These are phyloP conservation scores for Agrotis exclamationis DNA, from an alignment of 2,888 invertebrate species.

Conservation along the genomic window DNA sequence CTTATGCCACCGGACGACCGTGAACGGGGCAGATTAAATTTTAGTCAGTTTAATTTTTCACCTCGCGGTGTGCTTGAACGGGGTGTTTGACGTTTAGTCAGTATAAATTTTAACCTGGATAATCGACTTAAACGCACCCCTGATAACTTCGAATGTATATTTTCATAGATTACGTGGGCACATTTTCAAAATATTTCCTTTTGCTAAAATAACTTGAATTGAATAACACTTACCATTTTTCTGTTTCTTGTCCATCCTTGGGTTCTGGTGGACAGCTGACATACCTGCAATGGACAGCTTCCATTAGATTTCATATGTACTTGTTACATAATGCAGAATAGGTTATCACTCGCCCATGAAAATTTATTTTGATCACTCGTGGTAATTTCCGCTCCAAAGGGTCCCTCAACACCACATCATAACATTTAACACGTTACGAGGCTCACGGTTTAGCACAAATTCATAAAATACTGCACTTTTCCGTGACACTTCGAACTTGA, in stretches of 20 bases:
- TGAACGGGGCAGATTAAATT: too few species aligned
- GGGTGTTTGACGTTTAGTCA: too few species aligned
- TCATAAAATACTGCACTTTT: constrained; percentile 79
- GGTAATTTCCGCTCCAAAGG: constrained; percentile 45
- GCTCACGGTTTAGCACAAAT: constrained; percentile 69
- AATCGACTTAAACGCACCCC: too few species aligned
- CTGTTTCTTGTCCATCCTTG: constrained; percentile 95
- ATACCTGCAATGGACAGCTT: constrained; percentile 92
- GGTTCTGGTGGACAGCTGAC: constrained; percentile 94
- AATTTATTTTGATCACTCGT: constrained; percentile 68
- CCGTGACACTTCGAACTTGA: constrained; percentile 72
- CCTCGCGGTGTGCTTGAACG: too few species aligned
- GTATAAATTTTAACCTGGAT: too few species aligned
- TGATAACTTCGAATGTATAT: neutral
- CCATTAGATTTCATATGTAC: constrained; percentile 85
- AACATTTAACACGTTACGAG: constrained; percentile 65
- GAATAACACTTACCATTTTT: constrained; percentile 93
- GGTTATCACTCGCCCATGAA: constrained; percentile 85
- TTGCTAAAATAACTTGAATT: constrained; percentile 3
- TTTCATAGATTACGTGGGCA: constrained; percentile 22
- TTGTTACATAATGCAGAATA: constrained; percentile 90
- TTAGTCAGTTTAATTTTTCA: too few species aligned
- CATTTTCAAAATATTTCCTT: constrained; percentile 11
- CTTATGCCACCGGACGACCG: too few species aligned
- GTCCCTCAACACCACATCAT: constrained; percentile 65